Evolutionary conservation across 2,888 invertebrate species (phyloP).

Genomic region (Monochamus alternatus): DNA sequence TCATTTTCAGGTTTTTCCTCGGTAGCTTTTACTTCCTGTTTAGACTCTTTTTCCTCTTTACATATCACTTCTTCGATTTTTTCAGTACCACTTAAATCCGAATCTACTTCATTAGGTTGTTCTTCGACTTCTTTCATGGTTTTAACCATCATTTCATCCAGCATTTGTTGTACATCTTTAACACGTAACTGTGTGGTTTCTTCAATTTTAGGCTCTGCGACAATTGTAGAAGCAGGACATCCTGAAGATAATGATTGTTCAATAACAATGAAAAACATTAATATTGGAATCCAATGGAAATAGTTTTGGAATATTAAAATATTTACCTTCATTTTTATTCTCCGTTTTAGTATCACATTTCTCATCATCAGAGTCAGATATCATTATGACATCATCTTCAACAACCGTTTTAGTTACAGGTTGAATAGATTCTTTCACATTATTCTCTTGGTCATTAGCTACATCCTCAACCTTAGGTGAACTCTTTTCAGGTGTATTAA

Average conservation of each 20-base stretch:
- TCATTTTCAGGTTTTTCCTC: constrained; percentile 37
- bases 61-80: constrained; percentile 56
- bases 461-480: not conserved
- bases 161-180: constrained; percentile 55
- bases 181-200: constrained; percentile 28
- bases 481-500: not conserved
- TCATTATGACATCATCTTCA: constrained; percentile 55
- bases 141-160: constrained; percentile 72
- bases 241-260: too few relatives aligned
- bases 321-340: constrained; percentile 13
- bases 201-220: constrained; percentile 23
- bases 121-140: constrained; percentile 67
- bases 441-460: constrained; percentile 33
- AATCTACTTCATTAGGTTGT: constrained; percentile 59
- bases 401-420: constrained; percentile 46
- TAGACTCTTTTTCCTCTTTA: constrained; percentile 43
- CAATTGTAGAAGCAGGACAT: not conserved
- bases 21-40: constrained; percentile 29
- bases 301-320: too few relatives aligned
- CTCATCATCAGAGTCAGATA: constrained; percentile 59
- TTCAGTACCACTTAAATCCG: constrained; percentile 62
- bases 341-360: constrained; percentile 21
- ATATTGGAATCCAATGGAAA: too few relatives aligned
- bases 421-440: constrained; percentile 51
- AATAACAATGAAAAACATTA: too few relatives aligned